A percentile compares a stretch with the other conserved stretches of the same genome.
These are phyloP conservation scores for Manis pentadactyla DNA, from an alignment of 2,797 vertebrate species.

Conservation along the genomic window DNA sequence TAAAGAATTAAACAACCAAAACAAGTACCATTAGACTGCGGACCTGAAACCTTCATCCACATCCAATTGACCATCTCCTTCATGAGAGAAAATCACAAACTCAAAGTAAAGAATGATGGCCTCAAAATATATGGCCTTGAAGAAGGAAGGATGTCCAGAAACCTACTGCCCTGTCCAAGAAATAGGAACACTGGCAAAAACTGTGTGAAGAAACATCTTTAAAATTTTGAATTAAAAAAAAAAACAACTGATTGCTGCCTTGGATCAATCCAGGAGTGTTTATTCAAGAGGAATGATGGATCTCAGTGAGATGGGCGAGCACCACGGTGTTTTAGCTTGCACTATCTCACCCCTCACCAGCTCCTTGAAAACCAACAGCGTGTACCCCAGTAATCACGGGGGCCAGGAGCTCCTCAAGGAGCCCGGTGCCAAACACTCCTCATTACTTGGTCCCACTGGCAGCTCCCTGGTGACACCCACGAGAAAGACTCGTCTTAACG, in stretches of 20 bases:
- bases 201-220: background rate
- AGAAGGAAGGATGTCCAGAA: background rate
- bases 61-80: no score
- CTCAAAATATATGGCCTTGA: background rate
- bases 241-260: background rate
- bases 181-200: background rate
- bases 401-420: no score
- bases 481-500: no score
- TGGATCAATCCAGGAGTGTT: background rate
- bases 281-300: background rate
- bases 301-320: background rate
- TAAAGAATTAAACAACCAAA: background rate
- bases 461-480: background rate
- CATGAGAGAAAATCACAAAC: background rate
- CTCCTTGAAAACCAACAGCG: background rate
- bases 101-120: background rate
- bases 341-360: background rate
- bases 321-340: background rate
- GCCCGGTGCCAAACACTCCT: background rate
- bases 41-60: background rate
- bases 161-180: background rate
- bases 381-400: fast-evolving
- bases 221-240: background rate
- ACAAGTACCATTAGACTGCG: background rate
- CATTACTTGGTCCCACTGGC: background rate